Evolutionary conservation across 2,888 invertebrate genomes (phyloP).

Genomic region (Drosophila paramelanica): DNA sequence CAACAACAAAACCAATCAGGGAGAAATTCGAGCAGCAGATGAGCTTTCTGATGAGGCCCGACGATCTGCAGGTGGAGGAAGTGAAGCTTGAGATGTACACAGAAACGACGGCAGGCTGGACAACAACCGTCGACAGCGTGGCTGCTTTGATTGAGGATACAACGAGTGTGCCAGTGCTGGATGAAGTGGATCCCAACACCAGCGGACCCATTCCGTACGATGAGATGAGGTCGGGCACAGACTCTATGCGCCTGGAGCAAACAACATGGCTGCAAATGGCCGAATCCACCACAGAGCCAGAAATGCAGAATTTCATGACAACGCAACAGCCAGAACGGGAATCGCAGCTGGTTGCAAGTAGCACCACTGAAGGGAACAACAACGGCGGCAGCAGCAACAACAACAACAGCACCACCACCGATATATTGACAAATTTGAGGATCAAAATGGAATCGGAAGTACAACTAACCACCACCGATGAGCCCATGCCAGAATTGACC

Average conservation of each 20-base stretch:
- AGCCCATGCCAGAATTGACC: background rate
- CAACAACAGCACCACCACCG: background rate
- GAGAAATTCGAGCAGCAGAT: background rate
- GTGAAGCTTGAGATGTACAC: background rate
- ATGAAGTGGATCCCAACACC: constrained; percentile 11
- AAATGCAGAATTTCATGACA: background rate
- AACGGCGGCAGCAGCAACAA: background rate
- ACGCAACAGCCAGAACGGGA: background rate
- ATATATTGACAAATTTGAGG: background rate
- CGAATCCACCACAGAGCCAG: constrained; percentile 24
- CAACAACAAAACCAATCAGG: background rate
- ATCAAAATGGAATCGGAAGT: background rate
- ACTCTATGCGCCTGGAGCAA: background rate
- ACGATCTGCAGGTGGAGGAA: background rate
- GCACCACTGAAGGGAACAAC: background rate
- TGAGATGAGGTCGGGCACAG: background rate
- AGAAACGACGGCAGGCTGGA: constrained; percentile 11
- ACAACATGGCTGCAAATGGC: constrained; percentile 14
- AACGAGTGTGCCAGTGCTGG: background rate
- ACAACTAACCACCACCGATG: constrained; percentile 4
- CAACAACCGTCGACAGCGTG: background rate
- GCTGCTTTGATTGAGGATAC: constrained; percentile 2
- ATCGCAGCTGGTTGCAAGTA: background rate
- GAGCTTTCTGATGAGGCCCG: background rate
- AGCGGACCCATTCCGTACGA: background rate